Evolutionary conservation across 2,888 invertebrate species (phyloP).

Genomic region (Ectemnius cavifrons): DNA sequence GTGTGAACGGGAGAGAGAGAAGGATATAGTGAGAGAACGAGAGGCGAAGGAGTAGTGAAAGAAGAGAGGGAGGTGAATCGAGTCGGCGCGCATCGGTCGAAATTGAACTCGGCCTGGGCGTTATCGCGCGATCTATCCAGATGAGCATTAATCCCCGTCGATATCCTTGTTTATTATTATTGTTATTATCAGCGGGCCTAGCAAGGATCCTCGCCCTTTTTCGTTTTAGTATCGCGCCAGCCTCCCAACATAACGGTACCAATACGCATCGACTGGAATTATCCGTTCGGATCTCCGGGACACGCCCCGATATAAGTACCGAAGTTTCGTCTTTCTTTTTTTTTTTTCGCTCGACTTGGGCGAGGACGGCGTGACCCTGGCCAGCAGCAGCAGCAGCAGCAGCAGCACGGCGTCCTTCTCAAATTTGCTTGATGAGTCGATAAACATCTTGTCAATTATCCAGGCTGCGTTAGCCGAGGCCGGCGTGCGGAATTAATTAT

Average conservation of each 20-base stretch:
- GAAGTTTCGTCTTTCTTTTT: neutral
- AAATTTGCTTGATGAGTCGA: conserved; percentile 6
- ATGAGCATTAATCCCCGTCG: conserved; percentile 55
- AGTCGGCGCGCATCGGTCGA: conserved; percentile 31
- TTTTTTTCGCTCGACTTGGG: neutral
- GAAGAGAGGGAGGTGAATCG: too few species aligned
- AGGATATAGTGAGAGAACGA: neutral
- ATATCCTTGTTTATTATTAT: conserved; percentile 53
- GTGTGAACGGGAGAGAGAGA: neutral
- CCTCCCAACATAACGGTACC: conserved; percentile 19
- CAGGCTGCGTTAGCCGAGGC: neutral
- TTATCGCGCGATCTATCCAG: conserved; percentile 54
- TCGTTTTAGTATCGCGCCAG: conserved; percentile 26
- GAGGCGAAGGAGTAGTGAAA: neutral
- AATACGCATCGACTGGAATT: conserved; percentile 17
- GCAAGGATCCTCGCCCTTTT: neutral
- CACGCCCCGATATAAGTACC: conserved; percentile 35
- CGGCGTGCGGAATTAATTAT: conserved; percentile 12
- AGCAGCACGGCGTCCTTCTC: neutral
- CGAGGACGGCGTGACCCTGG: too few species aligned
- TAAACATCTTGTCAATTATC: conserved; percentile 10
- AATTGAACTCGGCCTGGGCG: conserved; percentile 41
- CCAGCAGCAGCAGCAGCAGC: too few species aligned
- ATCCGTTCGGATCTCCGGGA: conserved; percentile 51
- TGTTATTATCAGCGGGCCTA: conserved; percentile 31